Percentiles rank a stretch among this genome's conserved stretches.
These are phyloP conservation scores for Rutpela maculata DNA, from an alignment of 2,888 invertebrate genomes.

Conservation along the genomic window DNA sequence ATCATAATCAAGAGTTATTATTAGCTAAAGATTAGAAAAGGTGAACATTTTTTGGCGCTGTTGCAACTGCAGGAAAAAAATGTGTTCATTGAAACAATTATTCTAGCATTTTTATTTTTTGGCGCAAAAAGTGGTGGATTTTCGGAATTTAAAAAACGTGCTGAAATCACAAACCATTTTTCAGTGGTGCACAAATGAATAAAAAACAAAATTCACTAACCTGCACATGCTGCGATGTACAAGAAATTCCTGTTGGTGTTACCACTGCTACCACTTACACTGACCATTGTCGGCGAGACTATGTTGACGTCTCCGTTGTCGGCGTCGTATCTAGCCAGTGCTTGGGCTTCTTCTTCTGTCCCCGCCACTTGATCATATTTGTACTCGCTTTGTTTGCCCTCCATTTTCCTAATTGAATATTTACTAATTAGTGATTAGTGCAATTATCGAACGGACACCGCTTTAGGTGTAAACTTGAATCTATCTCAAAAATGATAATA, in stretches of 20 bases:
- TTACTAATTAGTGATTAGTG: not conserved
- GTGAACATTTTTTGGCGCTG: no score
- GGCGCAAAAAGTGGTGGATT: no score
- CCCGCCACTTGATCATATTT: slow-evolving; percentile 57
- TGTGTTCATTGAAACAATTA: no score
- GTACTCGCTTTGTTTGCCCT: slow-evolving; percentile 47
- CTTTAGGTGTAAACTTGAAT: not conserved
- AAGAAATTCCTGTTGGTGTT: slow-evolving; percentile 53
- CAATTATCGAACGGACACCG: not conserved
- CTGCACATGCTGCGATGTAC: slow-evolving; percentile 59
- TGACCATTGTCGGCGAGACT: slow-evolving; percentile 43
- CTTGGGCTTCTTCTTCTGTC: slow-evolving; percentile 51
- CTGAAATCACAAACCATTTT: no score
- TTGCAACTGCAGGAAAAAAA: no score
- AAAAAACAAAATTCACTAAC: slow-evolving; percentile 52
- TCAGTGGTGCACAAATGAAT: not conserved
- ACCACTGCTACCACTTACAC: slow-evolving; percentile 33
- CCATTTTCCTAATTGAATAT: slow-evolving; percentile 32
- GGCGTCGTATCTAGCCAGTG: slow-evolving; percentile 27
- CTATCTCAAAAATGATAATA: not conserved
- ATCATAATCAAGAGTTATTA: not conserved
- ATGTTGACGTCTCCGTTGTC: slow-evolving; percentile 36
- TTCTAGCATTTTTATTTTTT: no score
- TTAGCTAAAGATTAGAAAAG: no score
- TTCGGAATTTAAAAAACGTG: no score